Conservation (phyloP, 1,140 invertebrate genomes). For the Pteromalus puparum region DNA sequence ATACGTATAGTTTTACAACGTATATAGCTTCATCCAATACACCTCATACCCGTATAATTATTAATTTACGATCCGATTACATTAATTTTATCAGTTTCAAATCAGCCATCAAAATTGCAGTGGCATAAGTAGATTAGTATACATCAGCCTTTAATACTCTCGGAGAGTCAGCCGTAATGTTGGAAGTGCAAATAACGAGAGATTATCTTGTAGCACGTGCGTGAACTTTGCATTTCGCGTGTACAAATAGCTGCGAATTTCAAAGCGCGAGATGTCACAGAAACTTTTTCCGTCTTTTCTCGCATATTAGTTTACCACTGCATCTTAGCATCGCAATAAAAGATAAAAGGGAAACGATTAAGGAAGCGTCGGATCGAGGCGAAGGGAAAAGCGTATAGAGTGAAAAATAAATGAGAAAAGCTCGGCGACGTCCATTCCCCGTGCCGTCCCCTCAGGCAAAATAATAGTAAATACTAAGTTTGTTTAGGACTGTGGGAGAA, state of each 20-base stretch:
- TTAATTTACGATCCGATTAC: no score
- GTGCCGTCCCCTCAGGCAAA: neutral
- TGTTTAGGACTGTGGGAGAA: slow-evolving; percentile 1
- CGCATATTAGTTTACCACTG: neutral
- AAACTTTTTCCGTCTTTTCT: neutral
- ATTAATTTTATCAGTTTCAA: no score
- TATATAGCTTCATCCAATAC: no score
- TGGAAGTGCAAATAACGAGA: no score
- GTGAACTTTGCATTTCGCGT: neutral
- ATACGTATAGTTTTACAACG: no score
- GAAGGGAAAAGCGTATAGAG: neutral
- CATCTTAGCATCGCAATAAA: neutral
- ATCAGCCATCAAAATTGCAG: no score
- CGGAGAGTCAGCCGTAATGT: no score
- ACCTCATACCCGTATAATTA: no score
- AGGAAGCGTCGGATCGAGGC: neutral
- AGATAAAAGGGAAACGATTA: neutral
- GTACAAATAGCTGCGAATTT: no score
- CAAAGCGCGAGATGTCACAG: neutral
- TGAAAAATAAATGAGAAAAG: slow-evolving; percentile 39
- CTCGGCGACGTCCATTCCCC: slow-evolving; percentile 5
- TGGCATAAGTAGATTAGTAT: no score
- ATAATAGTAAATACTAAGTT: slow-evolving; percentile 31
- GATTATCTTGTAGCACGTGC: neutral
- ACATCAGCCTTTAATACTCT: no score